phyloP scores from a whole-genome alignment of 2,888 invertebrate species.

The Myathropa florea region DNA sequence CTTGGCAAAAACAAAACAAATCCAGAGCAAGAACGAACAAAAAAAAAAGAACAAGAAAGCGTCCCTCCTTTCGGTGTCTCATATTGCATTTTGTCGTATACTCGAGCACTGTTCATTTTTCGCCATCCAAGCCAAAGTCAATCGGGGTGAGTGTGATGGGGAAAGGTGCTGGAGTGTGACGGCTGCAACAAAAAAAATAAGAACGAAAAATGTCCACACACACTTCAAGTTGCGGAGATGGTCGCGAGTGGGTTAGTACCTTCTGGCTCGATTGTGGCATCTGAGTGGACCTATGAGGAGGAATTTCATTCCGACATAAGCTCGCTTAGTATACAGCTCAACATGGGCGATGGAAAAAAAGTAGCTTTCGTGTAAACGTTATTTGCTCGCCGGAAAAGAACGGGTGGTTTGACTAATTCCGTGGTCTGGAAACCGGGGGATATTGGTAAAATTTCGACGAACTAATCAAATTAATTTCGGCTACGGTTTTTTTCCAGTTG shows the following conservation, averaged over 20 bases:
- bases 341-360: conserved; percentile 13
- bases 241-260: background rate
- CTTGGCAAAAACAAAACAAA: conserved; percentile 12
- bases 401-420: background rate
- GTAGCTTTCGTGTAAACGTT: conserved; percentile 9
- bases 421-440: background rate
- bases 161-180: background rate
- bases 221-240: background rate
- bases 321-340: background rate
- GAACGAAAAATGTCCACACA: conserved; percentile 36
- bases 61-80: conserved; percentile 1
- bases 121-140: conserved; percentile 22
- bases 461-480: background rate
- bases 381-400: background rate
- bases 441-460: background rate
- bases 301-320: background rate
- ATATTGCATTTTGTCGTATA: conserved; percentile 25
- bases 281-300: background rate
- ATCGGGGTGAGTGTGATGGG: background rate
- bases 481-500: background rate
- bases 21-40: background rate
- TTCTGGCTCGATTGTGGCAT: background rate
- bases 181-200: background rate
- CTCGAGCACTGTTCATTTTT: background rate
- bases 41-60: background rate